Conservation (phyloP, 2,113 vertebrate genomes). For the Jacana jacana region DNA sequence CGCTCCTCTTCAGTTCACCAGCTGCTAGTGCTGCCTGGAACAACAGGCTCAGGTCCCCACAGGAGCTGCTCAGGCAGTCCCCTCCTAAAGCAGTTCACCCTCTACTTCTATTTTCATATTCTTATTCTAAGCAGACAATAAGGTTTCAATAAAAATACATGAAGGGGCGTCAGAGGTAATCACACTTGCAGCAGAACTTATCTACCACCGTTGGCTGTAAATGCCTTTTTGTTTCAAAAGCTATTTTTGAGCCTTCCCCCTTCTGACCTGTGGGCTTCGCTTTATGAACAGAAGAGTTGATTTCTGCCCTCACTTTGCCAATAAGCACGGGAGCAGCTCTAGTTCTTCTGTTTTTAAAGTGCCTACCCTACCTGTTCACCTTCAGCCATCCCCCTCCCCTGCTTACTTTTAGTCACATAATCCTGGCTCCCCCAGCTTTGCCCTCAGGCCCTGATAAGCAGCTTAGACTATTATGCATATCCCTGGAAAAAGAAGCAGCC, state of each 20-base stretch:
- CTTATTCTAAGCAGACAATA: neutral
- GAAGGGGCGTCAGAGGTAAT: neutral
- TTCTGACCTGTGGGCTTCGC: neutral
- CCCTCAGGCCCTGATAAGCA: constrained; percentile 8
- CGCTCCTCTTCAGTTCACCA: neutral
- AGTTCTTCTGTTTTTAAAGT: neutral
- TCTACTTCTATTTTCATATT: neutral
- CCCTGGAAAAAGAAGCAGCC: constrained; percentile 25
- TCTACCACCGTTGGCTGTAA: neutral
- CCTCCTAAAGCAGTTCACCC: neutral
- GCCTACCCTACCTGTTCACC: neutral
- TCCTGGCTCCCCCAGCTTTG: constrained; percentile 10
- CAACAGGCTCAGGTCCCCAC: neutral
- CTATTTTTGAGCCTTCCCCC: neutral
- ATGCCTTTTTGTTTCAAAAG: neutral
- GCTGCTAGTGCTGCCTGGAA: neutral
- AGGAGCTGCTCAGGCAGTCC: neutral
- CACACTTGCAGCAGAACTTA: neutral
- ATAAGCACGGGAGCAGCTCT: neutral
- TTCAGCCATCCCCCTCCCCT: neutral
- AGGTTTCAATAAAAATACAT: neutral
- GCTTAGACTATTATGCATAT: constrained; percentile 34
- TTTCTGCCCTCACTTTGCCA: neutral
- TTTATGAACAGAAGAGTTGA: neutral
- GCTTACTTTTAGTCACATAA: constrained; percentile 35